These are phyloP conservation scores for Muscicapa adusta DNA, from an alignment of 2,113 vertebrate genomes.

Conservation along the genomic window DNA sequence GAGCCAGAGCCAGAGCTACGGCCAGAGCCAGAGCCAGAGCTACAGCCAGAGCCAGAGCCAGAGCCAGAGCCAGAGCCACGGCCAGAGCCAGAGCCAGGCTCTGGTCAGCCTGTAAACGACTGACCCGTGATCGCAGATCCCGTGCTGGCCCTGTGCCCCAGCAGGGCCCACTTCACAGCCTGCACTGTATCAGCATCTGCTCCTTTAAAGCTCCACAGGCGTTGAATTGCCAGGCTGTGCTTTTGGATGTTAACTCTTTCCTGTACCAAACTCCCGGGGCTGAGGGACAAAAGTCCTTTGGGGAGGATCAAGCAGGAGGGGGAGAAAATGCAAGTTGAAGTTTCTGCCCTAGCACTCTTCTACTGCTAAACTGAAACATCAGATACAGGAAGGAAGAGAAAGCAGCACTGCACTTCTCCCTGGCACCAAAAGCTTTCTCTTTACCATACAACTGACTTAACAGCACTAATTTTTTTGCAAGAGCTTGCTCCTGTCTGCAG, in stretches of 20 bases:
- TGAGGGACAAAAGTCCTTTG: background rate
- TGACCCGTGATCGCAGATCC: background rate
- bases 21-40: too few relatives aligned
- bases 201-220: background rate
- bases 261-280: background rate
- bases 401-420: background rate
- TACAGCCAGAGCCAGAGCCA: too few relatives aligned
- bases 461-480: background rate
- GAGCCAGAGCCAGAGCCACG: too few relatives aligned
- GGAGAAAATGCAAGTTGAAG: background rate
- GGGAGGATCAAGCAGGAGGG: background rate
- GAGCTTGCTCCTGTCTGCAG: background rate
- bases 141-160: background rate
- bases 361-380: background rate
- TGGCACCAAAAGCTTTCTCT: background rate
- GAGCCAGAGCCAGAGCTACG: too few relatives aligned
- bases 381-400: background rate
- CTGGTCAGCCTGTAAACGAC: background rate
- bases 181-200: background rate
- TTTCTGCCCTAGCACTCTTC: background rate
- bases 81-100: background rate
- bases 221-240: background rate
- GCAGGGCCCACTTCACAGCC: background rate
- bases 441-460: background rate
- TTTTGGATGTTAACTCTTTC: background rate